phyloP scores from a whole-genome alignment of 2,888 invertebrate genomes.

The Apamea crenata region DNA sequence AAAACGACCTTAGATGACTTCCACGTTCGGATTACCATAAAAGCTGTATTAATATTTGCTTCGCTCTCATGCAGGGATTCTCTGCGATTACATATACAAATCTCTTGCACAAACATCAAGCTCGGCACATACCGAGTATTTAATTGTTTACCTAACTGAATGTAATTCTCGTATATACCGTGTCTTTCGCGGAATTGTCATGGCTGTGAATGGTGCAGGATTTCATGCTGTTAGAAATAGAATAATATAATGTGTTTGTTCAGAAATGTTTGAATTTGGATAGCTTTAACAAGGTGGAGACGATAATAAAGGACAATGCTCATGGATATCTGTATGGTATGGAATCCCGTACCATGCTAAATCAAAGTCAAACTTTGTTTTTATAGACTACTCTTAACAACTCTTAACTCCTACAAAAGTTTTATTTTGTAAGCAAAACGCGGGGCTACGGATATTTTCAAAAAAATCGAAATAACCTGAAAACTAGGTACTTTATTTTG shows the following conservation, averaged over 20 bases:
- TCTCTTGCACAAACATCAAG: conserved; percentile 47
- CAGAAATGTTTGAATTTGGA: background rate
- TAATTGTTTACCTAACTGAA: conserved; percentile 48
- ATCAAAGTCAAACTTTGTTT: no score
- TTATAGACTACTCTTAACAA: no score
- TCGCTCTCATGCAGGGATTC: conserved; percentile 28
- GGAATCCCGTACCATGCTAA: no score
- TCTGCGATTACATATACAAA: conserved; percentile 46
- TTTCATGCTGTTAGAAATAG: background rate
- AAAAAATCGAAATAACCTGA: no score
- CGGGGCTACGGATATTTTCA: no score
- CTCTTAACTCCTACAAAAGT: no score
- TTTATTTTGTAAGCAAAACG: no score
- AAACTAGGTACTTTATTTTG: no score
- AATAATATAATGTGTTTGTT: background rate
- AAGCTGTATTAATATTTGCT: conserved; percentile 49
- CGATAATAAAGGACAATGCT: no score
- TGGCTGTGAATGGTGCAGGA: background rate
- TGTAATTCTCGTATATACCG: conserved; percentile 23
- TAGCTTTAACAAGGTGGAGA: no score
- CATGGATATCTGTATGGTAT: no score
- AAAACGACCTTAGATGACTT: conserved; percentile 11
- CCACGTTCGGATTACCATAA: conserved; percentile 34
- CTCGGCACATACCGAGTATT: conserved; percentile 31
- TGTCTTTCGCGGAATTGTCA: background rate